Base-by-base conservation (phyloP, 2,797 vertebrate genomes). In the Pseudochirops cupreus region DNA sequence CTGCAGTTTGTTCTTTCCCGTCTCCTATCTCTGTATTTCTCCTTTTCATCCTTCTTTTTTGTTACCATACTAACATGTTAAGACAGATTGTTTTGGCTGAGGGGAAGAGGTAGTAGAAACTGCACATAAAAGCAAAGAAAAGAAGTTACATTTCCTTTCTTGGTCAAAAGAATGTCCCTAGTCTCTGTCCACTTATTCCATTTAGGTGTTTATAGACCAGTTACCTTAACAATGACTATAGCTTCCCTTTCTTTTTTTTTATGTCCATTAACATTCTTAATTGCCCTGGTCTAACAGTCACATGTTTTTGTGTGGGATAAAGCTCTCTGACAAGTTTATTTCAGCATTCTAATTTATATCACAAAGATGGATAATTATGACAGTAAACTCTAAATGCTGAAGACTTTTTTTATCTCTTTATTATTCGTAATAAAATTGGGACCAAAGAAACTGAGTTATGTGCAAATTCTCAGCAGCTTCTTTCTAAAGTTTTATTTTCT, bases 271-370 rank as follows among this genome's bases (percentile, higher is more conserved):
- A 94, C 94, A 54, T 96, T 92, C 94, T 96, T 96, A 96, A 96
- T 96, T 94, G 93, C 94, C 91, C 33, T 1, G 0, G 87, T 93
- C 53, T 10, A 94, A 94, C 90, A 1, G 56, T 33, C 95, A 95
- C 87, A 62, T 39, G 90, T 95, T 97, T 92, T 95, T 91, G 74
- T 94, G 87, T 74, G 46, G 54, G 74, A 59, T 28, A 82, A 91
- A 89, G 56, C 29, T 94, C 94, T 95, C 94, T 96, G 96, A 97
- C 94, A 96, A 97, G 96, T 97, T 98, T 97, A 97, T 96, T 97
- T 93, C 97, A 87, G 74, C n/a, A 91, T 96, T 96, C 91, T 96
- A 96, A 95, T 97, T 98, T 97, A 97, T 95, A 96, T 53, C 28
- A n/a, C 90, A 52, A 96, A 96, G 96, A 95, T 54, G 31, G 90